A percentile compares a stretch with the other conserved stretches of the same genome.
Conservation (phyloP, 2,888 invertebrate genomes). For the Xanthia icteritia region DNA sequence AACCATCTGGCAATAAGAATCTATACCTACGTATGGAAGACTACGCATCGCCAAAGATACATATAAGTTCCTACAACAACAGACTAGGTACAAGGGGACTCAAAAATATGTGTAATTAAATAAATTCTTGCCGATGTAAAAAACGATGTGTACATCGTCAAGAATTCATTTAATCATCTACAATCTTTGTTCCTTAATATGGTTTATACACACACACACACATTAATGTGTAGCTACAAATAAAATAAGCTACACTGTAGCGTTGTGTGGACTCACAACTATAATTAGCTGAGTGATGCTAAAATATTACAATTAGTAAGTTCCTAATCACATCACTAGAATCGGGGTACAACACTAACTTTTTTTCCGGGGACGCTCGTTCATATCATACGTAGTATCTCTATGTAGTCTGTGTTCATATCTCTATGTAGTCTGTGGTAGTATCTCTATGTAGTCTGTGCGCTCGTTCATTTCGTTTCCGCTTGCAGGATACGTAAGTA, state of each 20-base stretch:
- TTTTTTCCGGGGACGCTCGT: too few relatives aligned
- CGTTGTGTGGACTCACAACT: too few relatives aligned
- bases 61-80: neutral
- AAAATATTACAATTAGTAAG: too few relatives aligned
- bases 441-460: too few relatives aligned
- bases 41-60: neutral
- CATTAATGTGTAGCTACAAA: neutral
- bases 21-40: neutral
- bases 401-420: too few relatives aligned
- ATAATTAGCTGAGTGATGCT: too few relatives aligned
- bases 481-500: too few relatives aligned
- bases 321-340: too few relatives aligned
- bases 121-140: neutral
- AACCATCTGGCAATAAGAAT: constrained; percentile 39
- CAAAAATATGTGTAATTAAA: neutral
- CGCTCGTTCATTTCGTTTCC: too few relatives aligned
- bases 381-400: too few relatives aligned
- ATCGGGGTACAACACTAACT: too few relatives aligned
- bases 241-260: neutral
- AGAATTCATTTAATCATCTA: neutral
- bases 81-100: neutral
- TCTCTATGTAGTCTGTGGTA: too few relatives aligned
- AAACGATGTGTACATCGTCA: neutral
- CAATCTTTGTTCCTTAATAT: neutral
- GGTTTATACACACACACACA: neutral